phyloP scores from a whole-genome alignment of 1,140 invertebrate genomes.

The Brachionus calyciflorus region DNA sequence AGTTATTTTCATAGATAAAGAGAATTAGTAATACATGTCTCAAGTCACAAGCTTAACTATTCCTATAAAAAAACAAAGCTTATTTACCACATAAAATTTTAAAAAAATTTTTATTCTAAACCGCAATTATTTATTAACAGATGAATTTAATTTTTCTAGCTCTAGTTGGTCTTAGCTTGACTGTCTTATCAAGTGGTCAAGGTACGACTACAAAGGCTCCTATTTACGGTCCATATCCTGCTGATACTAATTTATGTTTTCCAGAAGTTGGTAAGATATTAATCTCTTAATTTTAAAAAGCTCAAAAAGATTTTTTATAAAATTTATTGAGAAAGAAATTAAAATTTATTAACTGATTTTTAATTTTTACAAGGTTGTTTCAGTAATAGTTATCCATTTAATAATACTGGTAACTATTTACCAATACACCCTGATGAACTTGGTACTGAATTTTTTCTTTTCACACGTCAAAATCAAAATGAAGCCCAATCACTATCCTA shows the following conservation, averaged over 20 bases:
- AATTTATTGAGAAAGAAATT: background rate
- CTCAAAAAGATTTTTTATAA: background rate
- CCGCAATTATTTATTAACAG: too few relatives aligned
- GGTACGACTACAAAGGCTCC: background rate
- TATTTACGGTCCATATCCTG: constrained; percentile 4
- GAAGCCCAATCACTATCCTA: background rate
- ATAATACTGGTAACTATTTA: constrained; percentile 49
- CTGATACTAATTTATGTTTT: background rate
- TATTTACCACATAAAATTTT: too few relatives aligned
- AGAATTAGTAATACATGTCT: too few relatives aligned
- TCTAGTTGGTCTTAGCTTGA: too few relatives aligned
- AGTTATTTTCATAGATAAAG: too few relatives aligned
- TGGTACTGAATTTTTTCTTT: constrained; percentile 16
- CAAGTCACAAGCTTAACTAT: too few relatives aligned
- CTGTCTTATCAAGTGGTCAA: background rate
- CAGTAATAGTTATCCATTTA: constrained; percentile 50
- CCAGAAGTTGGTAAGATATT: constrained; percentile 31
- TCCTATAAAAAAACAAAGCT: too few relatives aligned
- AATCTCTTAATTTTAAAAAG: too few relatives aligned
- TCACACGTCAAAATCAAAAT: constrained; percentile 1
- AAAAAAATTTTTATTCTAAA: too few relatives aligned
- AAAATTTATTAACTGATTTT: background rate
- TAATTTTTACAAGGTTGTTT: constrained; percentile 50
- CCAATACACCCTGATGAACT: constrained; percentile 49
- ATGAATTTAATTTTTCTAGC: too few relatives aligned